Conservation (phyloP, 2,113 vertebrate species). For the Anguilla japonica region DNA sequence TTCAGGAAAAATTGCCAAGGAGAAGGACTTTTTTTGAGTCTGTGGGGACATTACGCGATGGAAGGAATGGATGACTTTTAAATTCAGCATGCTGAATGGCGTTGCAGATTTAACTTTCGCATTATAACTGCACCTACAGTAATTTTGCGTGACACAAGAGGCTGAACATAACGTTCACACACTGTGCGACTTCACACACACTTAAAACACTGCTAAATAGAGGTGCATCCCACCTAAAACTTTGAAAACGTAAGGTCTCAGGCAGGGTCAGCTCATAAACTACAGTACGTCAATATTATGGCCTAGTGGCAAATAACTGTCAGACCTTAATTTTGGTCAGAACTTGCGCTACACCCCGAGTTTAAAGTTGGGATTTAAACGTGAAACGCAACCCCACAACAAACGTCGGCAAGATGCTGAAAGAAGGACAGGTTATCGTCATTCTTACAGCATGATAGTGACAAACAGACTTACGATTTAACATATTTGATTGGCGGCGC, state of each 20-base stretch:
- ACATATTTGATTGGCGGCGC: slow-evolving; percentile 86
- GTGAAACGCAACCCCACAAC: neutral
- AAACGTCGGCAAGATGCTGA: no score
- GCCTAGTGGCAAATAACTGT: neutral
- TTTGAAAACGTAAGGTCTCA: neutral
- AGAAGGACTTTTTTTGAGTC: neutral
- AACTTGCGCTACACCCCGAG: neutral
- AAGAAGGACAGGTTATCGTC: no score
- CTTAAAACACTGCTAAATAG: no score
- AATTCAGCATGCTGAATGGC: neutral
- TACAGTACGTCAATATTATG: neutral
- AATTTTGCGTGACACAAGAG: no score
- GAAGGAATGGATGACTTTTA: no score
- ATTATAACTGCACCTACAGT: no score
- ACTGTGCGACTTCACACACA: no score
- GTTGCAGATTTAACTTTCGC: no score
- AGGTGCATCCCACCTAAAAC: neutral
- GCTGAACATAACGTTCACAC: no score
- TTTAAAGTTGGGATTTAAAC: neutral
- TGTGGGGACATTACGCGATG: neutral
- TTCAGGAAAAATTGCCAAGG: neutral
- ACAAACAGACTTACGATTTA: slow-evolving; percentile 86
- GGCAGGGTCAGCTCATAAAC: neutral
- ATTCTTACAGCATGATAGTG: no score
- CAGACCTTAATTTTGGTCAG: neutral